Evolutionary conservation across 2,797 vertebrate genomes (phyloP).

Genomic region (Podarcis lilfordi): DNA sequence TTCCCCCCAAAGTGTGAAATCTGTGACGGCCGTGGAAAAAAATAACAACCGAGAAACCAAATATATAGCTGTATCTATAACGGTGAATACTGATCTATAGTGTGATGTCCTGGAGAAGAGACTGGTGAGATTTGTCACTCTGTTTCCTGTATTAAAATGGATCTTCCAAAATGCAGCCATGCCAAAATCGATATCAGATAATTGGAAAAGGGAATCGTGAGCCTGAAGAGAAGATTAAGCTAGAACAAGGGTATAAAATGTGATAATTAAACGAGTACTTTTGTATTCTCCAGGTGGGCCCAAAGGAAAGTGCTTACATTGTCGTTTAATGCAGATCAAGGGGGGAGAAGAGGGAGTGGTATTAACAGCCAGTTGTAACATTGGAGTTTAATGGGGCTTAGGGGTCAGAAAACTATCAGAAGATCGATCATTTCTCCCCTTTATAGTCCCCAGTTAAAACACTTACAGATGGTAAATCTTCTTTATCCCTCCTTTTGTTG

Average conservation of each 20-base stretch:
- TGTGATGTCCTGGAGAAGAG: neutral
- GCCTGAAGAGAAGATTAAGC: neutral
- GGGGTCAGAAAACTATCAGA: slow-evolving; percentile 28
- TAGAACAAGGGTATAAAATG: slow-evolving; percentile 38
- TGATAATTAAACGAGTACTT: slow-evolving; percentile 1
- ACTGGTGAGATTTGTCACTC: neutral
- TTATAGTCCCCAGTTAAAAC: slow-evolving; percentile 21
- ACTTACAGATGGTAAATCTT: slow-evolving; percentile 25
- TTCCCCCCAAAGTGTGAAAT: neutral
- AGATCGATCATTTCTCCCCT: slow-evolving; percentile 28
- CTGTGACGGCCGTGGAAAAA: neutral
- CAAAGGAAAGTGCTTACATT: neutral
- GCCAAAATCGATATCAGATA: neutral
- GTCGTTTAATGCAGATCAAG: neutral
- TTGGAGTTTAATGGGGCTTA: slow-evolving; percentile 16
- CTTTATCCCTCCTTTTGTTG: slow-evolving; percentile 22
- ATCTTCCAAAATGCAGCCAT: neutral
- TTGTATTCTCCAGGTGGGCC: accelerated
- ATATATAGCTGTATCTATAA: neutral
- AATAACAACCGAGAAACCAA: neutral
- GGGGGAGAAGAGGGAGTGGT: neutral
- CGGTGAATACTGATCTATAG: neutral
- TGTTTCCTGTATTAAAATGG: neutral
- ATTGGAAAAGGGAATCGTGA: neutral
- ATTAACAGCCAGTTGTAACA: neutral